phyloP scores from a whole-genome alignment of 1,140 invertebrate species.

The Scaptomyza graminum region DNA sequence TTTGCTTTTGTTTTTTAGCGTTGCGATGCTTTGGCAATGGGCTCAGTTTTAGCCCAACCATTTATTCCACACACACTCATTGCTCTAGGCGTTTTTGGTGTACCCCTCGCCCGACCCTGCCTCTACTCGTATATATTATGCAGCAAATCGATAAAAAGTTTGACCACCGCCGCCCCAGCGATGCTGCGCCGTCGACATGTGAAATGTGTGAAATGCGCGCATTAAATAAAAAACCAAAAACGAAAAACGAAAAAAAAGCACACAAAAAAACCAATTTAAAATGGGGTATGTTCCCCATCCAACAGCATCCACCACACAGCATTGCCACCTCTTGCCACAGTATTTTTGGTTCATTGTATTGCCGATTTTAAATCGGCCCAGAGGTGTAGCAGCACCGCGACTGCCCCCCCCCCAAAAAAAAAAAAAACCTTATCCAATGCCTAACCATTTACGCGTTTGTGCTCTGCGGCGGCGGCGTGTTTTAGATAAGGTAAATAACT shows the following conservation, averaged over 20 bases:
- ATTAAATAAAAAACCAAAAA: constrained; percentile 78
- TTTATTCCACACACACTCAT: constrained; percentile 3
- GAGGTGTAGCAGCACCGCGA: constrained; percentile 17
- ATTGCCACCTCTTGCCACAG: not conserved
- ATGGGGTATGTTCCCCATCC: constrained; percentile 27
- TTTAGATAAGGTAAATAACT: constrained; percentile 80
- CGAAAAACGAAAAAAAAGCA: constrained; percentile 4
- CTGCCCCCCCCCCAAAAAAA: not conserved
- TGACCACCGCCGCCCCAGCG: constrained; percentile 28
- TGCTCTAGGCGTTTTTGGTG: constrained; percentile 67
- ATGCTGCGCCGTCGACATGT: constrained; percentile 47
- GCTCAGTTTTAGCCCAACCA: constrained; percentile 16
- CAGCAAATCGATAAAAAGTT: constrained; percentile 78
- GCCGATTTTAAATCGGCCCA: constrained; percentile 42
- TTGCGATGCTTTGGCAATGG: constrained; percentile 13
- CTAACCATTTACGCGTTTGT: not conserved
- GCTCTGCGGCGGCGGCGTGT: constrained; percentile 42
- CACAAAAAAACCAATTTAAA: constrained; percentile 19
- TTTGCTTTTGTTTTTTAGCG: constrained; percentile 23
- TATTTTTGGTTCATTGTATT: constrained; percentile 43
- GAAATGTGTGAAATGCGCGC: constrained; percentile 80
- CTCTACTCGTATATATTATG: constrained; percentile 58
- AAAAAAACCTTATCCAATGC: not conserved
- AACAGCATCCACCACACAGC: not conserved
- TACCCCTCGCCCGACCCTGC: constrained; percentile 4